Evolutionary conservation across 2,888 invertebrate species (phyloP).

Genomic region (Noctua fimbriata): DNA sequence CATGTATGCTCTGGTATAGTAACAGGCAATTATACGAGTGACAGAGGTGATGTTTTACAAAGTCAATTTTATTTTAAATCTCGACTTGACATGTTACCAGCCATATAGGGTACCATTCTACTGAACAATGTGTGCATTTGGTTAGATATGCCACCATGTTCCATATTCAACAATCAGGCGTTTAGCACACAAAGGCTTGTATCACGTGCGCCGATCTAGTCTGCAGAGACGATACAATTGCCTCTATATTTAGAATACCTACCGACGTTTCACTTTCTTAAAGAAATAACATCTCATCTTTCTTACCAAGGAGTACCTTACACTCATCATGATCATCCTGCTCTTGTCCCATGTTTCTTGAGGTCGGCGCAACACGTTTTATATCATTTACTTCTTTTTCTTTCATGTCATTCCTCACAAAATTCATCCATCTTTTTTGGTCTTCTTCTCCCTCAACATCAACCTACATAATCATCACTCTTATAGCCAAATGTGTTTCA

Average conservation of each 20-base stretch:
- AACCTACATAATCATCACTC: too few relatives aligned
- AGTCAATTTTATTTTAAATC: not conserved
- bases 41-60: not conserved
- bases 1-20: too few relatives aligned
- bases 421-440: not conserved
- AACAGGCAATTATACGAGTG: too few relatives aligned
- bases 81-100: not conserved
- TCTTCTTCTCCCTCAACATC: too few relatives aligned
- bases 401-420: not conserved
- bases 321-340: not conserved
- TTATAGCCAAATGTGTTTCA: too few relatives aligned
- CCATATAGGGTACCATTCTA: not conserved
- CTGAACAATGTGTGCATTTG: not conserved
- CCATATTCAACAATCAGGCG: conserved; percentile 14
- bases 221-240: conserved; percentile 5
- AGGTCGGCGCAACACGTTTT: not conserved
- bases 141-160: not conserved
- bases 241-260: not conserved
- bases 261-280: not conserved
- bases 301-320: not conserved
- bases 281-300: not conserved
- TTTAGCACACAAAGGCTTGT: conserved; percentile 19
- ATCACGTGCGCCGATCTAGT: conserved; percentile 8
- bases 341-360: not conserved
- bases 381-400: not conserved